phyloP scores from a whole-genome alignment of 2,113 vertebrate genomes.

The Mystacornis crossleyi region DNA sequence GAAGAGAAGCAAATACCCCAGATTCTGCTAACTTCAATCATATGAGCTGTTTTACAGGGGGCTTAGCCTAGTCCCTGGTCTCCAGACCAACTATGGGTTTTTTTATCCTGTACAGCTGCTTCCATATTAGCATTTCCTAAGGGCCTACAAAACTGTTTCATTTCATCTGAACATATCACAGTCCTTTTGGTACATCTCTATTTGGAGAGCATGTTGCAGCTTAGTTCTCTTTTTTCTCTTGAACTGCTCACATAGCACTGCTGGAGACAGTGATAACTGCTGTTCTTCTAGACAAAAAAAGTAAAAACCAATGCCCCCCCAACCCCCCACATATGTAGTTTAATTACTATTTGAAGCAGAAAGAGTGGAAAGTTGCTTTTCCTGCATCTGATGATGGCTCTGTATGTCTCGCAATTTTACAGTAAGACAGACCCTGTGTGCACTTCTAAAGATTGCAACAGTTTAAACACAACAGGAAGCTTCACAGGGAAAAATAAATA shows the following conservation, averaged over 20 bases:
- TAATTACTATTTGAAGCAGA: constrained; percentile 12
- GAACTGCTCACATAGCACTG: background rate
- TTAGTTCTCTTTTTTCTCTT: background rate
- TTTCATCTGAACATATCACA: background rate
- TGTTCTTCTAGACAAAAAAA: background rate
- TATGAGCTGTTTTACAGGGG: background rate
- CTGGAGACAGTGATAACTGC: background rate
- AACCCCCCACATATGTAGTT: background rate
- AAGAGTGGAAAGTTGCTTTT: background rate
- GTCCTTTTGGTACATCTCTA: background rate
- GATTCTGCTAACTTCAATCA: background rate
- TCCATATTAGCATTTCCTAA: background rate
- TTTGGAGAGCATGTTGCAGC: background rate
- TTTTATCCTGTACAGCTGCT: background rate
- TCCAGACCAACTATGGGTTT: background rate
- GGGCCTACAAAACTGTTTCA: background rate
- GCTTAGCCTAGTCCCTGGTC: background rate
- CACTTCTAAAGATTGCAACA: constrained; percentile 30
- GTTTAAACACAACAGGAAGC: constrained; percentile 52
- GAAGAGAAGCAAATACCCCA: background rate
- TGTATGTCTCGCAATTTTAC: background rate
- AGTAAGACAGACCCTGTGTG: background rate
- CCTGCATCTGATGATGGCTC: background rate
- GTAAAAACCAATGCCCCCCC: background rate
- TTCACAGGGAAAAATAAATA: constrained; percentile 42